Base-by-base conservation (phyloP, 2,888 invertebrate genomes). In the Amblyjoppa proteus region DNA sequence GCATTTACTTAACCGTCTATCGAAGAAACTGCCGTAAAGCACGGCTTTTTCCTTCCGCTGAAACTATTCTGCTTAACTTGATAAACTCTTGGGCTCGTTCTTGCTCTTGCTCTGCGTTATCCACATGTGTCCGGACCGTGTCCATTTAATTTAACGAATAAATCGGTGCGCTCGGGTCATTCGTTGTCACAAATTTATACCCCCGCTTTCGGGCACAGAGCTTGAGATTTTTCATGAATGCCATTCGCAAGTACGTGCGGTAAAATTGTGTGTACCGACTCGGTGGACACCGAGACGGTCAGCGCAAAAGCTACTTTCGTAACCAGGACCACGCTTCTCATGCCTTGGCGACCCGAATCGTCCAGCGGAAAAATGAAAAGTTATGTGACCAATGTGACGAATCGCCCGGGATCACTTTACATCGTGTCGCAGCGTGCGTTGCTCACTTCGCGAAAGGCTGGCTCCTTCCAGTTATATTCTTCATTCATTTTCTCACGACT, bases 401-500 rank as follows among this genome's bases (percentile, higher is more conserved):
- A 92, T 92, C 90, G 89, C 86, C 85, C 53, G 73, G 89, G 90
- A 91, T 91, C 90, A 90, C 88, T 83, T 89, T 88, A 87, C 85
- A 16, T 66, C 34, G 34, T 25, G 31, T 34, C 61, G 75, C 61
- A 31, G 41, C 31, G 66, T 71, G 28, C 25, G 51, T 83, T 78
- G 31, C 83, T 71, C 73, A 61, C 68, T 45, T 41, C 56, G 61
- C 70, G 38, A 66, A 49, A n/a, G 51, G n/a, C 4, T 58, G 11
- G 61, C 41, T 58, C 73, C 58, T 38, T 61, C 41, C 28, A 13
- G 0, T 58, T 58, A 0, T 28, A 5, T 3, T 4, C 28, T 58
- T 58, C 58, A 31, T 51, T 56, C 75, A 11, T 70, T 75, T 45
- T 69, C 31, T 64, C 73, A 58, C 80, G 64, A n/a, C 41, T 51